Evolutionary conservation across 2,113 vertebrate species (phyloP).

Genomic region (Notarius lentiginosus): DNA sequence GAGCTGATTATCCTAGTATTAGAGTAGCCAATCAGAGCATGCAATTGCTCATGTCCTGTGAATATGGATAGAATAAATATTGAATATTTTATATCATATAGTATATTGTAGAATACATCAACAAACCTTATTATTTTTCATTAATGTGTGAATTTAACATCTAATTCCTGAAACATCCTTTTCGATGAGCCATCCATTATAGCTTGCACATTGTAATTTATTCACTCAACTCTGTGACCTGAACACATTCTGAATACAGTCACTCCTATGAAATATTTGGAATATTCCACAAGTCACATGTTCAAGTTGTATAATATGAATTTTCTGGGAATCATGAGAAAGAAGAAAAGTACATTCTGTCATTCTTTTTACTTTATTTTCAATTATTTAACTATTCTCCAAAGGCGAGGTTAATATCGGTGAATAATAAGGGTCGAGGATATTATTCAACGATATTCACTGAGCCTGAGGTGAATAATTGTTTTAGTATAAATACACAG

Average conservation of each 20-base stretch:
- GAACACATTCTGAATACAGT: neutral
- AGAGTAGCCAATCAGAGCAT: no score
- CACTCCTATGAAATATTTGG: neutral
- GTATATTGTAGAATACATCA: neutral
- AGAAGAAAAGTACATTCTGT: neutral
- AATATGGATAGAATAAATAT: no score
- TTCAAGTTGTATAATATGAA: neutral
- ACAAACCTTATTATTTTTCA: neutral
- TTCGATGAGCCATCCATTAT: neutral
- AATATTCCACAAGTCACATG: neutral
- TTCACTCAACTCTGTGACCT: neutral
- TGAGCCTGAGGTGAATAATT: no score
- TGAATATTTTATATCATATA: neutral
- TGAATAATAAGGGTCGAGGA: no score
- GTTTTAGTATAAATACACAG: no score
- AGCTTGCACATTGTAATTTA: neutral
- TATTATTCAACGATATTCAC: neutral
- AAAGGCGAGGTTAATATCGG: no score
- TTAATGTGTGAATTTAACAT: neutral
- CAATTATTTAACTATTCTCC: neutral
- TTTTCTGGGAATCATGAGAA: neutral
- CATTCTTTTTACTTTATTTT: neutral
- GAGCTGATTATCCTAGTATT: no score
- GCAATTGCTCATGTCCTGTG: no score
- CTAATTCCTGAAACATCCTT: neutral